Evolutionary conservation across 2,888 invertebrate genomes (phyloP).

Genomic region (Acrocyrtus sp.): DNA sequence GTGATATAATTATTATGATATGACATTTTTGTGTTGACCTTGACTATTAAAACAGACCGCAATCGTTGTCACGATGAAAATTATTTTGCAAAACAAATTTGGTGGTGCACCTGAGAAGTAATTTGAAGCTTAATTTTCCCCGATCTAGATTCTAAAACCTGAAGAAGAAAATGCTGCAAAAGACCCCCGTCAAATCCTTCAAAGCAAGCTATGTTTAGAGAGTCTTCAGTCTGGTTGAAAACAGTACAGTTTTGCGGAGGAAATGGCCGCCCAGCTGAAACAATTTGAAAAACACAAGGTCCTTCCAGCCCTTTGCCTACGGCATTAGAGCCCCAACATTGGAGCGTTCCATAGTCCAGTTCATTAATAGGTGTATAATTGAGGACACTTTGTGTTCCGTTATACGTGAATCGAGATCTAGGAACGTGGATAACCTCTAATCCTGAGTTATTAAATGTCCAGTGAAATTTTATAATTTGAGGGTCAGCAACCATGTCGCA

Average conservation of each 20-base stretch:
- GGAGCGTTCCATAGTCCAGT: conserved; percentile 83
- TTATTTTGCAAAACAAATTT: too few relatives aligned
- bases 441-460: conserved; percentile 93
- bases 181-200: conserved; percentile 81
- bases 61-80: neutral
- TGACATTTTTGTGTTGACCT: too few relatives aligned
- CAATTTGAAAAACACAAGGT: conserved; percentile 66
- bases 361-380: conserved; percentile 89
- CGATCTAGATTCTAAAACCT: conserved; percentile 78
- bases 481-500: conserved; percentile 92
- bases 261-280: conserved; percentile 80
- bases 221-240: conserved; percentile 86
- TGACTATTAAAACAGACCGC: neutral
- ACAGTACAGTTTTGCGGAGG: conserved; percentile 89
- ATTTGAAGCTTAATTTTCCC: conserved; percentile 74
- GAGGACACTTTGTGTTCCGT: conserved; percentile 77
- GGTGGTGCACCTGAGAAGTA: conserved; percentile 67
- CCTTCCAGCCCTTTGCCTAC: conserved; percentile 73
- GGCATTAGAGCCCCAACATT: conserved; percentile 86
- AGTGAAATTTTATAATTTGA: conserved; percentile 77
- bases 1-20: neutral
- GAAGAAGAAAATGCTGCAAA: conserved; percentile 86
- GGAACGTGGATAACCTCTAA: conserved; percentile 73
- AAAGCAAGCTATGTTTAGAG: conserved; percentile 84
- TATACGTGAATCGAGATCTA: conserved; percentile 69